These are phyloP conservation scores for Patella caerulea DNA, from an alignment of 2,888 invertebrate genomes.

Conservation along the genomic window DNA sequence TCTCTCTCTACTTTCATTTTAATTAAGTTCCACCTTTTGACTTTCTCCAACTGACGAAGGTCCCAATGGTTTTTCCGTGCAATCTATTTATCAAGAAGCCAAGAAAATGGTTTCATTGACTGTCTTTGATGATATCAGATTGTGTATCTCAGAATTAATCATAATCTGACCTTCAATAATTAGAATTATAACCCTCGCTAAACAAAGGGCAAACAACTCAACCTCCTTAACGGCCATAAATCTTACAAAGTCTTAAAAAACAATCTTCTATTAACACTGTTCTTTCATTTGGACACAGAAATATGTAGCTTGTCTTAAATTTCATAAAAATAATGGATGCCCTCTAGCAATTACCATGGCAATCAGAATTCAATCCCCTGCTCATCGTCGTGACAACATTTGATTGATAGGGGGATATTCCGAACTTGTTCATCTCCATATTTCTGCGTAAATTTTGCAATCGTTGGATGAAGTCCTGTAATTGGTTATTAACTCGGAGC, in stretches of 20 bases:
- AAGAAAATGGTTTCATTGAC: too few relatives aligned
- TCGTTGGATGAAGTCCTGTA: not conserved
- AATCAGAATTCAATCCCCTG: constrained; percentile 8
- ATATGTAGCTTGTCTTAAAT: constrained; percentile 7
- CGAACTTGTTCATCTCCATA: not conserved
- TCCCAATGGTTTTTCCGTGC: too few relatives aligned
- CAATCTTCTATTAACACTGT: constrained; percentile 4
- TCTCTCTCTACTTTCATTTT: too few relatives aligned
- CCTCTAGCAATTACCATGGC: constrained; percentile 8
- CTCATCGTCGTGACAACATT: constrained; percentile 2
- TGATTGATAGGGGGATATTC: constrained; percentile 6
- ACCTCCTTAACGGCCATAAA: not conserved
- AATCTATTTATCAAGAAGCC: too few relatives aligned
- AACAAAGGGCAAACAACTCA: not conserved
- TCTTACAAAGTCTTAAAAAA: not conserved
- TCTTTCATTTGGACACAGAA: not conserved
- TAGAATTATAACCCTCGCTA: not conserved
- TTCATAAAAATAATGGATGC: constrained; percentile 12
- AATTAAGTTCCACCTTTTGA: too few relatives aligned
- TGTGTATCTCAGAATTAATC: not conserved
- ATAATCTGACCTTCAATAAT: constrained; percentile 1
- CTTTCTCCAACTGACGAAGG: too few relatives aligned
- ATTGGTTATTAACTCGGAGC: constrained; percentile 4
- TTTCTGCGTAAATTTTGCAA: constrained; percentile 11
- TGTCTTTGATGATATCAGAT: too few relatives aligned